These are phyloP conservation scores for Caenorhabditis becei DNA, from an alignment of 2,888 invertebrate genomes.

Conservation along the genomic window DNA sequence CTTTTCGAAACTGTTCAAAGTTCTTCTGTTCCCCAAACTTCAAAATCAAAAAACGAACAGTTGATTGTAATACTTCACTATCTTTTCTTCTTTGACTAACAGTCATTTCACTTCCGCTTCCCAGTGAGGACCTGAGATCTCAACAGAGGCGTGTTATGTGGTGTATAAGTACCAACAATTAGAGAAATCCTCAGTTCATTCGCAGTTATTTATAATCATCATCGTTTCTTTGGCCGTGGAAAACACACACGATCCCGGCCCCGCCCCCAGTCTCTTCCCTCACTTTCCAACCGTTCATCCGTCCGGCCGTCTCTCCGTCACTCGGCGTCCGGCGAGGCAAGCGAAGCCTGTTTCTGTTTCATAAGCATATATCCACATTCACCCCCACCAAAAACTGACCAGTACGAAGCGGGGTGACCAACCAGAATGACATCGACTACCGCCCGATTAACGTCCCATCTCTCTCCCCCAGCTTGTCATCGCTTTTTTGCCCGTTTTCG, in stretches of 20 bases:
- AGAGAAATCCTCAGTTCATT: not conserved
- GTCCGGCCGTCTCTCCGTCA: conserved; percentile 18
- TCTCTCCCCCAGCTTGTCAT: not conserved
- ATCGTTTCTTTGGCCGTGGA: not conserved
- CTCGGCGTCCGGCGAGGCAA: not conserved
- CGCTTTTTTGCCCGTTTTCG: conserved; percentile 12
- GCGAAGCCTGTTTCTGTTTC: conserved; percentile 45
- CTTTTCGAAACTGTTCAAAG: not conserved
- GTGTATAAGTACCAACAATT: conserved; percentile 26
- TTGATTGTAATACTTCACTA: no score
- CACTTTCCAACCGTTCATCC: conserved; percentile 10
- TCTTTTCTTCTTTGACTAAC: no score
- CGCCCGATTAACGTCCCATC: conserved; percentile 35
- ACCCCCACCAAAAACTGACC: conserved; percentile 13
- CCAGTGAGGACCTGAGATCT: not conserved
- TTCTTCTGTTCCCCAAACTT: not conserved
- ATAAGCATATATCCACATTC: conserved; percentile 28
- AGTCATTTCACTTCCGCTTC: not conserved
- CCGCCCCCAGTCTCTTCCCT: conserved; percentile 20
- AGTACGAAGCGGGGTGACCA: conserved; percentile 16
- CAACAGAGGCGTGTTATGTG: not conserved
- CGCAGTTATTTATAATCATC: conserved; percentile 21
- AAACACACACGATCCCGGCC: conserved; percentile 12
- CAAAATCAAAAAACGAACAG: not conserved
- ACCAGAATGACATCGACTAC: conserved; percentile 19